Evolutionary conservation across 1,140 invertebrate genomes (phyloP), one percentile per base, ranked within the genome.

Genomic region (Matsumurasca onukii): DNA sequence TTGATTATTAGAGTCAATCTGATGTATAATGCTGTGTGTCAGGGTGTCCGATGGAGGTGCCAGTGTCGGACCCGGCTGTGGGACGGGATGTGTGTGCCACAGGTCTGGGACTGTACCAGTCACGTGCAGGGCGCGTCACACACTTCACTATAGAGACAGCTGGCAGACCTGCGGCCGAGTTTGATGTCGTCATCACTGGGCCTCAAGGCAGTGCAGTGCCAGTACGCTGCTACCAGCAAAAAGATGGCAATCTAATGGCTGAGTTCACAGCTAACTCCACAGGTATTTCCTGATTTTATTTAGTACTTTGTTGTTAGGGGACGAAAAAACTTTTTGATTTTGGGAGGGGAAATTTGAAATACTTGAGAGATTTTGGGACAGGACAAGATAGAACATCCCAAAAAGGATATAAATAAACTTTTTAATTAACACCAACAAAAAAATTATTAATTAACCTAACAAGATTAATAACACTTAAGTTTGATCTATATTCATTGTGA

Each of bases 201-300:
- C 94, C 97, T 0, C 91, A 89, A 39, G 91, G 95, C 5, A 89
- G 92, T 72, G 94, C 95, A 0, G 86, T 99, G 25, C 94, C 95
- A 0, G 95, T 98, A 0, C 83, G 92, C 65, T 98, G 95, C 79
- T 98, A 97, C 79, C 94, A 97, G 78, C 97, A 97, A 70, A 94
- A 97, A 78, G 95, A 97, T 74, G 94, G 94, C 13, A 91, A 94
- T 77, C 81, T 98, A 49, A 86, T 97, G 75, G 95, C 94, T 0
- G 95, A 98, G 79, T 98, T 93, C 76, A 94, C 91, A 12, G 92
- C 96, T 13, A 89, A 89, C 73, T 88, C 88, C 72, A 85, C 90
- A 13, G 89, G 86, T 87, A 71, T 79, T 76, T n/a, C n/a, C n/a
- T n/a, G n/a, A n/a, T n/a, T n/a, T 75, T 66, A 48, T 70, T 71